Evolutionary conservation across 2,797 vertebrate genomes (phyloP), one percentile per base, ranked within the genome.

Genomic region (Delichon dasypus): DNA sequence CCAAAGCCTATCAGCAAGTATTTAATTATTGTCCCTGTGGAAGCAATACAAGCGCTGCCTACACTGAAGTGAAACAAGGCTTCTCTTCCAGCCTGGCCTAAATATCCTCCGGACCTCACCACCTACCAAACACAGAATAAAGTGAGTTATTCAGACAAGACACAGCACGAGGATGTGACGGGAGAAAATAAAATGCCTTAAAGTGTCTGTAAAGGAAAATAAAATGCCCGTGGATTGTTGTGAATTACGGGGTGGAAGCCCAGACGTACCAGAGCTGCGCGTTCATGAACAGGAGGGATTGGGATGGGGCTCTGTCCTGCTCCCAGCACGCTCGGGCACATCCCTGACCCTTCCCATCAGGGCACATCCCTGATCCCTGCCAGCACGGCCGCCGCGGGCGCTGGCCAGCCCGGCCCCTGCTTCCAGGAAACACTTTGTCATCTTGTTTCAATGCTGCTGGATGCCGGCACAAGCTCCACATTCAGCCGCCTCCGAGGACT

Each of bases 351-450:
- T 74, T 4, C 9, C 50, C 67, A 79, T n/a, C 76, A 10, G 36
- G 66, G 34, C 51, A 11, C 51, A 55, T 58, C n/a, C 57, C 20
- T n/a, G 42, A 44, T 55, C 76, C 50, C 62, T 11, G 17, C 47
- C 70, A 73, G 67, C 61, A 44, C 42, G 54, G 38, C 54, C 54
- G 32, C 18, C 30, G 3, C 53, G 30, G 51, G 19, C 30, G 5
- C 54, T 16, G 55, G 22, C 29, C 16, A 38, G 18, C 92, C 95
- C 97, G 71, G 78, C 92, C 51, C 55, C 64, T n/a, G 50, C 67
- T 92, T 97, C 96, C 97, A 96, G 96, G 97, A 97, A 98, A 97
- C 82, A 90, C 74, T 91, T 91, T 91, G 92, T 97, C 94, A 96
- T 95, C 86, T 58, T 40, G 66, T 61, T 89, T 86, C 80, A 68